Evolutionary conservation across 2,888 invertebrate genomes (phyloP).

Genomic region (Pristionchus japonicus): DNA sequence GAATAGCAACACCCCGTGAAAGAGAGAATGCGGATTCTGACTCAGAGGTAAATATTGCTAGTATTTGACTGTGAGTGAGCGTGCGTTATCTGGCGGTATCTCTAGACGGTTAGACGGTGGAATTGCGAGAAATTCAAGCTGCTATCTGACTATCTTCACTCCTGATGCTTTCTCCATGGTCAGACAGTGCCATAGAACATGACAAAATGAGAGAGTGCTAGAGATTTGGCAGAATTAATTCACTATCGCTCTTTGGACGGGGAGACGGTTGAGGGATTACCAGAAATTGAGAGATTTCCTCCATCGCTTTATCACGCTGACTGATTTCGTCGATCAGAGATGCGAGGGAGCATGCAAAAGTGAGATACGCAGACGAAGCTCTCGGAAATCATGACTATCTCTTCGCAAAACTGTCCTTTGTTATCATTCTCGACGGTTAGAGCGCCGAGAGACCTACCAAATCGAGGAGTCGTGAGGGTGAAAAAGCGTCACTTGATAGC

Average conservation of each 20-base stretch:
- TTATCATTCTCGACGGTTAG: neutral
- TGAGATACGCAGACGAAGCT: neutral
- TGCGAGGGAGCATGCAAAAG: neutral
- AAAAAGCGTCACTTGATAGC: neutral
- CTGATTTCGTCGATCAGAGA: neutral
- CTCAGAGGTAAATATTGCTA: constrained; percentile 16
- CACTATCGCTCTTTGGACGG: neutral
- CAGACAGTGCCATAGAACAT: no score
- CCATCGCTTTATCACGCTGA: neutral
- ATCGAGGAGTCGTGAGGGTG: neutral
- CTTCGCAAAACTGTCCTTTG: neutral
- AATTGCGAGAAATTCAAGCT: no score
- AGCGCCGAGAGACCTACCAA: neutral
- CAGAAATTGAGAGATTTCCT: neutral
- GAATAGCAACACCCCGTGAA: neutral
- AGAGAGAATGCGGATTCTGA: neutral
- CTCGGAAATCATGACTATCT: neutral
- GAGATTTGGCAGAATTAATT: no score
- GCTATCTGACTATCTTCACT: no score
- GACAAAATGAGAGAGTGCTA: no score
- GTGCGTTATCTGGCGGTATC: no score
- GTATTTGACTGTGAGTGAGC: constrained; percentile 15
- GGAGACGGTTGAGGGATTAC: neutral
- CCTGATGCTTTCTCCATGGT: no score
- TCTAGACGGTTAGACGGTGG: neutral